Evolutionary conservation across 2,797 vertebrate genomes (phyloP), one percentile per base, ranked within the genome.

Genomic region (Gobio occitaniae): DNA sequence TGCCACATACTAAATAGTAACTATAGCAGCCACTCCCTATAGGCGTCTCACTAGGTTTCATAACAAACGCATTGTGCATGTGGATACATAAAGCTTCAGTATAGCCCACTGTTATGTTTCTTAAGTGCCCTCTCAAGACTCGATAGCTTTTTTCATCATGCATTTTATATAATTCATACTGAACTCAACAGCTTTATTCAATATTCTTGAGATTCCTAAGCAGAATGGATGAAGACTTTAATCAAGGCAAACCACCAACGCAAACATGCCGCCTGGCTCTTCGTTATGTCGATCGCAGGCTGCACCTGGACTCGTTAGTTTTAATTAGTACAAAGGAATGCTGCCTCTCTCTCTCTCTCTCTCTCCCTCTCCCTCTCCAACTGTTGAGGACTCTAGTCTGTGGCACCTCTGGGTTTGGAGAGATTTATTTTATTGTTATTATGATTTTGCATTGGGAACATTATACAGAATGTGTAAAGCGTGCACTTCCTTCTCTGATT

Each of bases 251-350:
- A 94, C 93, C 93, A 93, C 88, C 93, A 93, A 93, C 91, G 92
- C 94, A 94, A 94, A 95, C 94, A 94, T 74, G 87, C 91, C 90
- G 91, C 93, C 91, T 76, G 88, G 88, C 87, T 86, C 79, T 84
- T 91, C 91, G 88, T 91, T 78, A 82, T 87, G 89, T 88, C 79
- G 86, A 84, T 65, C 89, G 88, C 71, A 56, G 88, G 84, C 88
- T 83, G 89, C 94, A 94, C 93, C 93, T 94, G 93, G 92, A 94
- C 91, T 95, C 94, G 92, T 95, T 95, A 93, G 94, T 95, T 95
- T 95, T 94, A 95, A 95, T 96, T 95, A 95, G 90, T 50, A 32
- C 74, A 85, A 84, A 91, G 91, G 90, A 91, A 90, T 69, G 79
- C 86, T 85, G 83, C 80, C 68, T 84, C n/a, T 81, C 80, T 80